Conservation (phyloP, 2,888 invertebrate species). For the Lycocerus yunnanus region DNA sequence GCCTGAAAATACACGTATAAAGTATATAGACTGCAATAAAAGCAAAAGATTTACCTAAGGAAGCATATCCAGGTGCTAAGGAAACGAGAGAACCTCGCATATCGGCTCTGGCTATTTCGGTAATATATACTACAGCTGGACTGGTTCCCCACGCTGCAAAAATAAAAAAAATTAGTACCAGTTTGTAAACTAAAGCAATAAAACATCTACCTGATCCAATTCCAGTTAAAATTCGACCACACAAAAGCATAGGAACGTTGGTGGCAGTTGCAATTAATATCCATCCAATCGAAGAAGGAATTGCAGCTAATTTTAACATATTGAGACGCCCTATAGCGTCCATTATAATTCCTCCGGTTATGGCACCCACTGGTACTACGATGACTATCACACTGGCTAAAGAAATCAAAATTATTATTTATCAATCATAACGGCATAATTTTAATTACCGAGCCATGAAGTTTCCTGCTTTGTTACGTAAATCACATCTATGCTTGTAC, state of each 20-base stretch:
- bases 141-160: conserved; percentile 61
- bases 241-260: conserved; percentile 58
- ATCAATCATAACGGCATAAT: not conserved
- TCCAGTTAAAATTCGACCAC: conserved; percentile 61
- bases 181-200: not conserved
- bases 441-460: conserved; percentile 60
- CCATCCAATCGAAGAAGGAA: conserved; percentile 63
- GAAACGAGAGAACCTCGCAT: conserved; percentile 65
- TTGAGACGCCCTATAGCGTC: conserved; percentile 61
- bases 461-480: conserved; percentile 52
- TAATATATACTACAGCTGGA: conserved; percentile 66
- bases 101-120: conserved; percentile 64
- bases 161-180: not conserved
- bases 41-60: conserved; percentile 55
- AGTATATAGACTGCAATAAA: not conserved
- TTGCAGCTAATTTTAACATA: conserved; percentile 60
- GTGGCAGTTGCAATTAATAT: conserved; percentile 59
- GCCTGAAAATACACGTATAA: conserved; percentile 45
- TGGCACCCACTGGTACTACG: conserved; percentile 60
- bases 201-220: conserved; percentile 57
- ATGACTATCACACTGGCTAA: conserved; percentile 63
- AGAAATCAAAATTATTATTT: conserved; percentile 19
- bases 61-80: conserved; percentile 62
- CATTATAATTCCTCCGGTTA: conserved; percentile 61
- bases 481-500: conserved; percentile 43